Base-by-base conservation (phyloP, 2,797 vertebrate genomes). In the Notolepis coatsorum region DNA sequence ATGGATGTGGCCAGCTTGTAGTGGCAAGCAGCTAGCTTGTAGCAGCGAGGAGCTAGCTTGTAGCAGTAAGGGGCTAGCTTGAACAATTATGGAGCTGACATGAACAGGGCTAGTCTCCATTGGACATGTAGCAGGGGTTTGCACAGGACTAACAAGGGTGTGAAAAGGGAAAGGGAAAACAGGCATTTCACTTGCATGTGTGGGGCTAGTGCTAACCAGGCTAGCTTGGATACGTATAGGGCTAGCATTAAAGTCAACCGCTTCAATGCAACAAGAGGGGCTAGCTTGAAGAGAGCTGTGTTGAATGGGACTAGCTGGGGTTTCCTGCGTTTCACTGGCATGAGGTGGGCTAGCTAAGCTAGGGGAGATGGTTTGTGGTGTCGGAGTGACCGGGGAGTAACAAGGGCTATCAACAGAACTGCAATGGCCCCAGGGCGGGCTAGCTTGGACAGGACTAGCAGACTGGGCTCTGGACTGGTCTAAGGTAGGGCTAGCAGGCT, bases 321-420 rank as follows among this genome's bases (percentile, higher is more conserved):
- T 17, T 24, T 58, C 53, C 0, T 1, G 18, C 2, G 8, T 54
- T 50, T 63, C 43, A 41, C 68, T 41, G 48, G 54, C 65, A 79
- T 45, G 53, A 67, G 61, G 52, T 61, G 71, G 66, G 24, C 8
- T 39, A 60, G 43, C 45, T 65, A 81, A 77, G 75, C 78, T n/a
- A n/a, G n/a, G 7, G 20, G 42, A n/a, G n/a, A n/a, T n/a, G 82
- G 82, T 85, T 82, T 77, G 75, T 84, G 86, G 80, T 80, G 75
- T 55, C 20, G 64, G 51, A 4, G 12, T 17, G 37, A 23, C 23
- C 24, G 61, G 42, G 54, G 27, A 5, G 0, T 10, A 43, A 43
- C 15, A 13, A 2, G 58, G 47, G 5, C 30, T 55, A 1, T 53
- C 41, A 61, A 48, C 20, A 54, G 45, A 27, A 31, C 12, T 17